Evolutionary conservation across 2,113 vertebrate species (phyloP), one percentile per base, ranked within the genome.

Genomic region (Paradisaea rubra): DNA sequence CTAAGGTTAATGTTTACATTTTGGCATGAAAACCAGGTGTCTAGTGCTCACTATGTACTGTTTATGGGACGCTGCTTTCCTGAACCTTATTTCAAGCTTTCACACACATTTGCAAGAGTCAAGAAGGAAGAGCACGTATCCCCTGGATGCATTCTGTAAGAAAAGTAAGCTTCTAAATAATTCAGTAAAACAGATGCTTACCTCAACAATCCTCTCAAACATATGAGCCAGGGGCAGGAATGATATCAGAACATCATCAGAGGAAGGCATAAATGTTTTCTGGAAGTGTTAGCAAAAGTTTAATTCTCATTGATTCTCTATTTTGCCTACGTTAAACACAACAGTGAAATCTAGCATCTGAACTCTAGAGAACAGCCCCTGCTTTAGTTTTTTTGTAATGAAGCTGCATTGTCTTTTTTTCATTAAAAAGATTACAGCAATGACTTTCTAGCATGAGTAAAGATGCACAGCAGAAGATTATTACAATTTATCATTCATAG

Each of bases 201-300:
- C 99, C 99, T 99, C 99, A 82, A 99, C 98, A 31, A 99, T 76
- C 97, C 97, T 98, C 96, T 99, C 99, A 98, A 99, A 99, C 99
- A 99, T 99, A 90, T 99, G 99, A 61, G 99, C 99, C 96, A 99
- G 97, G 81, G 99, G 99, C 94, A 99, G 98, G 97, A 99, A 99
- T 95, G 99, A 99, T 96, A 99, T 98, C 97, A 99, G 93, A 82
- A 96, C 97, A 35, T 99, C 99, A 78, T 98, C 98, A 93, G 80
- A 5, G 77, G 27, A 95, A 94, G 97, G 92, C 22, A 41, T 70
- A 85, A 98, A 83, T 35, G 73, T 47, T 45, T 76, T 97, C 99
- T 99, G 98, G 56, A 97, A 97, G 77, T 65, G 5, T 94, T 44
- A 96, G 71, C 80, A 92, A n/a, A 83, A 44, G 9, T 28, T 90